Conservation (phyloP, 2,888 invertebrate species). For the Tipula helvola region DNA sequence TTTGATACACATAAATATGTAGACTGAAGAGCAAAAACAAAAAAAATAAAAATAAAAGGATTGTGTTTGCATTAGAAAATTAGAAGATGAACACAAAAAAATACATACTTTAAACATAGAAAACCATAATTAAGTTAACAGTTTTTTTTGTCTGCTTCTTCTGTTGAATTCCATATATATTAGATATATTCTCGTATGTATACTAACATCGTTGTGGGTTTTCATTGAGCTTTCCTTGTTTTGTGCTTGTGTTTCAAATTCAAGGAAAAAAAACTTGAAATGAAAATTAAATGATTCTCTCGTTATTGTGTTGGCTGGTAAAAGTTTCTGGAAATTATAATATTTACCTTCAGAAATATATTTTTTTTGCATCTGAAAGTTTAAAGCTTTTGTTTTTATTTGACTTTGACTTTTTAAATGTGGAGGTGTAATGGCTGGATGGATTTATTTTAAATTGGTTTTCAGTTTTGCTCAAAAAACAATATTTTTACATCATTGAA, state of each 20-base stretch:
- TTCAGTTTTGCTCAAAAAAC: not conserved
- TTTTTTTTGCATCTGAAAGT: not conserved
- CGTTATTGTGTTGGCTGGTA: not conserved
- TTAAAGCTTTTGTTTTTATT: not conserved
- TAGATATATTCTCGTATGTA: not conserved
- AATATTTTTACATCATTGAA: not conserved
- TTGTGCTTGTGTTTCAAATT: not conserved
- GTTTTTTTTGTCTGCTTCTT: not conserved
- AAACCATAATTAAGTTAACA: conserved; percentile 4
- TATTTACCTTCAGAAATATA: not conserved
- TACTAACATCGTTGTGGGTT: not conserved
- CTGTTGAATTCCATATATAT: not conserved
- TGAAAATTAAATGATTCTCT: not conserved
- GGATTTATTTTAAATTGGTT: not conserved
- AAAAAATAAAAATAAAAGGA: not conserved
- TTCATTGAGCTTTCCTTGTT: not conserved
- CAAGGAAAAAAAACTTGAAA: not conserved
- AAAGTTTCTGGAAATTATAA: not conserved
- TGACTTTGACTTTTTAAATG: not conserved
- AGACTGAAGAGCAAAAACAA: not conserved
- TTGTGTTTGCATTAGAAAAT: not conserved
- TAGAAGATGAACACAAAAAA: not conserved
- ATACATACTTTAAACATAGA: not conserved
- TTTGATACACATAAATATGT: not conserved
- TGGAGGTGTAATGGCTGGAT: not conserved